A percentile compares a stretch with the other conserved stretches of the same genome.
Conservation (phyloP, 2,888 invertebrate species). For the Ecdyonurus torrentis region DNA sequence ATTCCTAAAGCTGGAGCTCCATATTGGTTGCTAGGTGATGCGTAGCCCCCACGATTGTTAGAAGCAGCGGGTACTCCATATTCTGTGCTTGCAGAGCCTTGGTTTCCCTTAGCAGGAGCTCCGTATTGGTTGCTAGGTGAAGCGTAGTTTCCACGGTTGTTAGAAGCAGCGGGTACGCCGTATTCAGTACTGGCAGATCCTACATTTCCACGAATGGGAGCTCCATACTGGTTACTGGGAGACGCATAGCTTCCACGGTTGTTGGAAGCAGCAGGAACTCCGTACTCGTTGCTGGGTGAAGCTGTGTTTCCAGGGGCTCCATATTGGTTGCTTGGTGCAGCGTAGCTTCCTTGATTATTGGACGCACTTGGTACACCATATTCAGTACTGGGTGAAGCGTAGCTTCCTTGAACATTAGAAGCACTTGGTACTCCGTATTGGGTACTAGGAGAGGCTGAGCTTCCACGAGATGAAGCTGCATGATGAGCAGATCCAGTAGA, state of each 20-base stretch:
- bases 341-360: background rate
- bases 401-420: background rate
- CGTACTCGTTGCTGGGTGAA: background rate
- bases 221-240: background rate
- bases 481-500: too few relatives aligned
- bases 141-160: too few relatives aligned
- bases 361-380: constrained; percentile 22
- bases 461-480: too few relatives aligned
- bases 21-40: background rate
- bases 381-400: background rate
- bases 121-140: too few relatives aligned
- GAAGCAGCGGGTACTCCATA: too few relatives aligned
- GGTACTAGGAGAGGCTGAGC: constrained; percentile 17
- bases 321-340: constrained; percentile 3
- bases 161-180: constrained; percentile 28
- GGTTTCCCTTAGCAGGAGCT: too few relatives aligned
- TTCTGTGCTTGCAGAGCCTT: too few relatives aligned
- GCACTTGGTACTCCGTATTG: constrained; percentile 13
- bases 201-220: background rate
- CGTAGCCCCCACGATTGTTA: too few relatives aligned
- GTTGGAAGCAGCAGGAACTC: background rate
- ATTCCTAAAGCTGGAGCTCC: background rate
- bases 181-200: constrained; percentile 23
- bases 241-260: constrained; percentile 3
- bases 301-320: background rate